These are phyloP conservation scores for Eupithecia subfuscata DNA, from an alignment of 2,888 invertebrate species.

Conservation along the genomic window DNA sequence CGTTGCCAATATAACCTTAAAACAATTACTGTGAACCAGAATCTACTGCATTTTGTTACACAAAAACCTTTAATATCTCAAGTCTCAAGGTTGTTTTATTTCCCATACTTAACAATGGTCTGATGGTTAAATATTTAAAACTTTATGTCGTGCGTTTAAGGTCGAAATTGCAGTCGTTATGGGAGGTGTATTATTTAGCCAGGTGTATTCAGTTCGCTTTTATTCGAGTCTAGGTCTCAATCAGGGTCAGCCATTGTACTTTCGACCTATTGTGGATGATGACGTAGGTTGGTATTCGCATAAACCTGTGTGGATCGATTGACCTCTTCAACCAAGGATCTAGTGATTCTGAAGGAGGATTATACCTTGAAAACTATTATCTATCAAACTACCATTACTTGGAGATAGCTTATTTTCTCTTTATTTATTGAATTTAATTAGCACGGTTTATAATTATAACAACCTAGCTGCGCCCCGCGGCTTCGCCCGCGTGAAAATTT, in stretches of 20 bases:
- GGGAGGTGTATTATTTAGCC: slow-evolving; percentile 17
- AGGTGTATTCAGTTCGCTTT: slow-evolving; percentile 23
- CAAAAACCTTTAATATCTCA: slow-evolving; percentile 11
- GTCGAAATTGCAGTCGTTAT: slow-evolving; percentile 6
- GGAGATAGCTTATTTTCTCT: too few relatives aligned
- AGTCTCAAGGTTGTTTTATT: neutral
- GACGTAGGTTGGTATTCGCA: slow-evolving; percentile 14
- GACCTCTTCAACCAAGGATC: slow-evolving; percentile 12
- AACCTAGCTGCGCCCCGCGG: too few relatives aligned
- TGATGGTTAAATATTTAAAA: neutral
- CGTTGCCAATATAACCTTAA: slow-evolving; percentile 5
- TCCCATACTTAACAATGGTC: slow-evolving; percentile 7
- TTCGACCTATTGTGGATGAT: slow-evolving; percentile 11
- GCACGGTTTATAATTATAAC: too few relatives aligned
- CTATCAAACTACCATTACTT: too few relatives aligned
- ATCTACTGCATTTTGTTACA: slow-evolving; percentile 3
- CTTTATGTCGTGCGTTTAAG: neutral
- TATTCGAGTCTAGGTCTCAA: slow-evolving; percentile 19
- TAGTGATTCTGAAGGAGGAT: neutral
- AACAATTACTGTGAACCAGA: neutral
- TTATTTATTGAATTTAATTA: too few relatives aligned
- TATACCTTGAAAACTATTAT: too few relatives aligned
- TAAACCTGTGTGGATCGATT: slow-evolving; percentile 1
- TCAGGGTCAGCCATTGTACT: slow-evolving; percentile 25
- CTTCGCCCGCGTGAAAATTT: too few relatives aligned